Conservation (phyloP, 2,113 vertebrate genomes). For the Hipposideros armiger region DNA sequence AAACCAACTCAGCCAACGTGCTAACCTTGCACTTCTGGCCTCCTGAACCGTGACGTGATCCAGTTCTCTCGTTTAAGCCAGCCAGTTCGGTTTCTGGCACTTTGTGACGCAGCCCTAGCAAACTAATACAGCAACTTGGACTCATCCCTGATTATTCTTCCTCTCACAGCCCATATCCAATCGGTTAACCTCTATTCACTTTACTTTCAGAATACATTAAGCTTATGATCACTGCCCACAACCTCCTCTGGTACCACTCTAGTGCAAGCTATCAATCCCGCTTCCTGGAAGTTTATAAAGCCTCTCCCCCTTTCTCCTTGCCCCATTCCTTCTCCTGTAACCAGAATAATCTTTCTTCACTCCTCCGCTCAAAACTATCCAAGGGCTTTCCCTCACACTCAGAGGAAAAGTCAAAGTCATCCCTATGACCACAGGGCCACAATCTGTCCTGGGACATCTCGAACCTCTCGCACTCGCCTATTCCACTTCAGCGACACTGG, state of each 20-base stretch:
- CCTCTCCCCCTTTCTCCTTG: background rate
- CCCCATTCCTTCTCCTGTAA: background rate
- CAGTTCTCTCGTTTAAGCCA: background rate
- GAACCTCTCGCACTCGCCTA: background rate
- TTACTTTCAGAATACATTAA: background rate
- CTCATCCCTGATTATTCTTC: background rate
- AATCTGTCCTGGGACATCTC: background rate
- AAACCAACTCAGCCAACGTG: background rate
- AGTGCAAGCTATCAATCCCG: background rate
- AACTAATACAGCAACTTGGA: background rate
- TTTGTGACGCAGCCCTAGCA: background rate
- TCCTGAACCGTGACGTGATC: too few species aligned
- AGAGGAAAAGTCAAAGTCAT: background rate
- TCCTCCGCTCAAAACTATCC: background rate
- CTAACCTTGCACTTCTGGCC: background rate
- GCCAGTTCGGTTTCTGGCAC: fast-evolving
- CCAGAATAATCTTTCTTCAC: background rate
- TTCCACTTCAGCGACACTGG: too few species aligned
- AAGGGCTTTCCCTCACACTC: background rate
- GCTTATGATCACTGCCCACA: background rate
- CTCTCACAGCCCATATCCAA: background rate
- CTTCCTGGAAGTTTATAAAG: background rate
- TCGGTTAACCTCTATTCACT: background rate
- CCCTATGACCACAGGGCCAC: background rate
- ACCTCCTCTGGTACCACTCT: background rate